These are phyloP conservation scores for Yponomeuta sedellus DNA, from an alignment of 2,888 invertebrate species.

Conservation along the genomic window DNA sequence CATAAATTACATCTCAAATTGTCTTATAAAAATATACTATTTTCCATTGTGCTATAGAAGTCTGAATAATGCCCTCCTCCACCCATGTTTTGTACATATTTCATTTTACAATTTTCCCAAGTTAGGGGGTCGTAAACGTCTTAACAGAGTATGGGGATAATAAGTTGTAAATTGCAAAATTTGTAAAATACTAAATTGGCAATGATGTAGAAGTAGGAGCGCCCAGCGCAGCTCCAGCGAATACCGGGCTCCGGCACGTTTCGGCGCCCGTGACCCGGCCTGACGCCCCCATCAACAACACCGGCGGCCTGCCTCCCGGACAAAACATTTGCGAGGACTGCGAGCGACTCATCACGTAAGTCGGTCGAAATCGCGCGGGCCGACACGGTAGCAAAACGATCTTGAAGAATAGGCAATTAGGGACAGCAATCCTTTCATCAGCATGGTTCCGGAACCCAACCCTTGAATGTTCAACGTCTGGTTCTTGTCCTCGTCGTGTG, in stretches of 20 bases:
- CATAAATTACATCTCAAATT: neutral
- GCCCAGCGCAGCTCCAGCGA: constrained; percentile 55
- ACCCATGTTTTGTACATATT: neutral
- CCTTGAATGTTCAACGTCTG: constrained; percentile 3
- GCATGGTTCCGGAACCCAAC: constrained; percentile 4
- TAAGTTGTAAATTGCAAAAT: neutral
- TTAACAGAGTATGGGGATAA: neutral
- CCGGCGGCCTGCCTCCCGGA: constrained; percentile 86
- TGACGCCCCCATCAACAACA: constrained; percentile 78
- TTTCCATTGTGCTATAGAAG: constrained; percentile 9
- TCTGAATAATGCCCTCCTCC: neutral
- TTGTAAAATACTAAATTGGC: constrained; percentile 37
- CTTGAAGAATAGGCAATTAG: neutral
- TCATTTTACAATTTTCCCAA: neutral
- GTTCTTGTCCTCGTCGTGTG: neutral
- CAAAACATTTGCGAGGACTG: constrained; percentile 98
- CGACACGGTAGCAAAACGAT: constrained; percentile 77
- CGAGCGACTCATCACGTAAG: constrained; percentile 98
- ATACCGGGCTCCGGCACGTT: constrained; percentile 82
- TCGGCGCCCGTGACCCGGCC: constrained; percentile 83
- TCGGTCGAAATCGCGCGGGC: constrained; percentile 79
- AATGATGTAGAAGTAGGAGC: constrained; percentile 45
- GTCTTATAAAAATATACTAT: neutral
- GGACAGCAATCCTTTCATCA: constrained; percentile 1
- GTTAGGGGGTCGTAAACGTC: neutral